These are phyloP conservation scores for Amblyraja radiata DNA, from an alignment of 2,797 vertebrate genomes.

Conservation along the genomic window DNA sequence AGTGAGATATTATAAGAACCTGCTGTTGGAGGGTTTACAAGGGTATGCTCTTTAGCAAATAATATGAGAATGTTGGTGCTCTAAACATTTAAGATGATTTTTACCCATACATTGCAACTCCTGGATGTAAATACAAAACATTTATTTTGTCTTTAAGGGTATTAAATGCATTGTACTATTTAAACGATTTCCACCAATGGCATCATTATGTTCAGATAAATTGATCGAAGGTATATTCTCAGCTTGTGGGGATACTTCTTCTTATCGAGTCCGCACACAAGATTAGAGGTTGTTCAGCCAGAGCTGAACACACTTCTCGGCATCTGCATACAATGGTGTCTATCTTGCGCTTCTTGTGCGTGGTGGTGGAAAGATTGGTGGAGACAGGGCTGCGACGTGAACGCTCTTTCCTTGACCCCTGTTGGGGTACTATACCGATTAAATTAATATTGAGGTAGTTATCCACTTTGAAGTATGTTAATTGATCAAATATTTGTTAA, in stretches of 20 bases:
- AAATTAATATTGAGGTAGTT: neutral
- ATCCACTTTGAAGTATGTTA: neutral
- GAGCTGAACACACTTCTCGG: no score
- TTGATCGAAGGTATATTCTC: neutral
- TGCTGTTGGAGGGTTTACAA: conserved; percentile 49
- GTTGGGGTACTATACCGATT: neutral
- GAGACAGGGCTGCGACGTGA: no score
- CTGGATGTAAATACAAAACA: neutral
- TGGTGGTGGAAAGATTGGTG: no score
- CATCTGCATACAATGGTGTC: no score
- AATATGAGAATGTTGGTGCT: neutral
- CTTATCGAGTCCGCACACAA: no score
- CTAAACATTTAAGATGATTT: neutral
- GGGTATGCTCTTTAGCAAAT: neutral
- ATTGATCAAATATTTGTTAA: neutral
- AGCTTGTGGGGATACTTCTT: neutral
- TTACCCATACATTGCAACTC: neutral
- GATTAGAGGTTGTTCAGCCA: no score
- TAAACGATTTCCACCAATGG: neutral
- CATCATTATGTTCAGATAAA: neutral
- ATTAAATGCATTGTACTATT: neutral
- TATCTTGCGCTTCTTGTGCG: no score
- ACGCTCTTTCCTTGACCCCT: no score
- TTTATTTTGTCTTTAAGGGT: neutral
- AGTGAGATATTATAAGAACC: conserved; percentile 69